These are phyloP conservation scores for Bettongia penicillata DNA, from an alignment of 2,113 vertebrate genomes.

Conservation along the genomic window DNA sequence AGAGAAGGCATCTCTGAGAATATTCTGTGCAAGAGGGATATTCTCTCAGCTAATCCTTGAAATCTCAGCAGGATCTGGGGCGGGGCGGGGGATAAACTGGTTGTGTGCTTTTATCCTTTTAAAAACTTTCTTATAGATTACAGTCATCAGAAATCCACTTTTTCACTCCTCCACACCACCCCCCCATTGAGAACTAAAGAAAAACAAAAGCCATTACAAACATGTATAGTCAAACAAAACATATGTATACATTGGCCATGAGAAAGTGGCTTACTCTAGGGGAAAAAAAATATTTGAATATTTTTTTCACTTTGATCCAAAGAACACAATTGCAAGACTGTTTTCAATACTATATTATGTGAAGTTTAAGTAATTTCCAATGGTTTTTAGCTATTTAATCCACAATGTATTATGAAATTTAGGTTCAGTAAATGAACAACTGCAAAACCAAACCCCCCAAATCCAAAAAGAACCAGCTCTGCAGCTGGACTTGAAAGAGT, in stretches of 20 bases:
- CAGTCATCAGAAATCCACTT: background rate
- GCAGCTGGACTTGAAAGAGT: background rate
- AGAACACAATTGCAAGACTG: constrained; percentile 66
- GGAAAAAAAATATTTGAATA: constrained; percentile 48
- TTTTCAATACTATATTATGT: constrained; percentile 65
- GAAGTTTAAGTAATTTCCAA: constrained; percentile 40
- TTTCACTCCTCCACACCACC: background rate
- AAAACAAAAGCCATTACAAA: background rate
- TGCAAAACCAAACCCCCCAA: too few relatives aligned
- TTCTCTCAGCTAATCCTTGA: background rate
- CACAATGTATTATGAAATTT: constrained; percentile 59
- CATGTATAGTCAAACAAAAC: background rate
- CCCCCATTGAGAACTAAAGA: background rate
- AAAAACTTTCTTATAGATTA: background rate
- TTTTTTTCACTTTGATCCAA: constrained; percentile 70
- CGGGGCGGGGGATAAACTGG: background rate
- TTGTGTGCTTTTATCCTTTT: background rate
- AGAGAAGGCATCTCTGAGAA: background rate
- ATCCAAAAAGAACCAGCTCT: background rate
- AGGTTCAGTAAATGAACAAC: constrained; percentile 71
- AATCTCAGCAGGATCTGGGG: background rate
- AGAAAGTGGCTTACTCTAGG: background rate
- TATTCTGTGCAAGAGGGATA: background rate
- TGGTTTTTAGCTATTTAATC: constrained; percentile 77
- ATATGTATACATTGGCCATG: background rate